Percentiles rank a stretch among this genome's conserved stretches.
Evolutionary conservation across 2,888 invertebrate genomes (phyloP).

Genomic region (Alviniconcha strummeri): DNA sequence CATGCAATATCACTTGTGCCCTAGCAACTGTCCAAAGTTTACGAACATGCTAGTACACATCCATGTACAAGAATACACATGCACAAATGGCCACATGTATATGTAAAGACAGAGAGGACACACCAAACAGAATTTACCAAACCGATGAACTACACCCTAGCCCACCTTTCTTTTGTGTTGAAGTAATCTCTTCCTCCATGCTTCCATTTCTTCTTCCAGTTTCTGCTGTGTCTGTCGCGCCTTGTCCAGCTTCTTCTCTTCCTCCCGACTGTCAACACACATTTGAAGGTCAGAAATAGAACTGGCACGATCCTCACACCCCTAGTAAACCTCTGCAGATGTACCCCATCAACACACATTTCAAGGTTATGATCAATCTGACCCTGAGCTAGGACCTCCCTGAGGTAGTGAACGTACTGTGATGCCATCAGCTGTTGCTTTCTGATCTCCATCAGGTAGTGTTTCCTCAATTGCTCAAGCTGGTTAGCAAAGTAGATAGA

Average conservation of each 20-base stretch:
- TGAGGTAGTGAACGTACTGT: slow-evolving; percentile 45
- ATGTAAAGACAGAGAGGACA: background rate
- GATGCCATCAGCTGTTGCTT: slow-evolving; percentile 52
- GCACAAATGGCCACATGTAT: background rate
- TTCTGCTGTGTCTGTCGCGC: slow-evolving; percentile 57
- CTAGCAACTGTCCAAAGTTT: no score
- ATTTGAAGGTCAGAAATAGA: background rate
- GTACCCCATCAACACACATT: background rate
- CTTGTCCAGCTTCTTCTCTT: slow-evolving; percentile 55
- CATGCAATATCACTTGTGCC: no score
- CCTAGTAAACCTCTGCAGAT: background rate
- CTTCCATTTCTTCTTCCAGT: slow-evolving; percentile 63
- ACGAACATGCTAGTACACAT: no score
- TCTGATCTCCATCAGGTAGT: slow-evolving; percentile 46
- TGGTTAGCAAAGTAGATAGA: no score
- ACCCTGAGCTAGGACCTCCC: no score
- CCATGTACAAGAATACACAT: no score
- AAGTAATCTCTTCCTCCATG: slow-evolving; percentile 61
- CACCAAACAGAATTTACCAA: background rate
- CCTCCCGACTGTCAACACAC: slow-evolving; percentile 52
- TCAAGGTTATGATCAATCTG: no score
- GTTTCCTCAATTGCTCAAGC: no score
- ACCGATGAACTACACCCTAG: no score
- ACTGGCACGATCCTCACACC: background rate
- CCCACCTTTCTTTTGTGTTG: slow-evolving; percentile 59